Evolutionary conservation across 2,113 vertebrate genomes (phyloP), one percentile per base, ranked within the genome.

Genomic region (Corythoichthys haematopterus): DNA sequence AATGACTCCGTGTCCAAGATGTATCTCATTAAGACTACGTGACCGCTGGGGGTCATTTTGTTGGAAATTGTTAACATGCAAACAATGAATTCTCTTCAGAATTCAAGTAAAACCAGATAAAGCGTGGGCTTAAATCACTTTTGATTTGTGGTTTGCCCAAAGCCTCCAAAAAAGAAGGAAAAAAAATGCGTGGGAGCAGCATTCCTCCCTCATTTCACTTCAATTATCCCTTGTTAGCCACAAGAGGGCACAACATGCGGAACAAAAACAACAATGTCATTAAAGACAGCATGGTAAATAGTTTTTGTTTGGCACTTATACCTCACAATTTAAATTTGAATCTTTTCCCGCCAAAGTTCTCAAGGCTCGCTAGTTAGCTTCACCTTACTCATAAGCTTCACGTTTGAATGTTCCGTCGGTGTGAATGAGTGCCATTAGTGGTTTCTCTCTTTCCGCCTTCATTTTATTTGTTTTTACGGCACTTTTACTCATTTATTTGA

Each of bases 231-330:
- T 69, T 40, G 0, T 35, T 38, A 33, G 14, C 87, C 85, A 88
- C 85, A 76, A 89, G 86, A 82, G 84, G 86, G 85, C 76, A 84
- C 84, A 71, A 80, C 55, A 48, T 57, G 62, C 52, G 64, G 73
- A 80, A 74, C 43, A 11, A 36, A 11, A 56, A 65, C 50, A 11
- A 37, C 15, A n/a, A 59, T 11, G 38, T 58, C 36, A 36, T 37
- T 38, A 35, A 58, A 38, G 52, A 9, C 10, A 55, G 20, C n/a
- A 55, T 10, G 20, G 1, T 55, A 9, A 33, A 11, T 28, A 7
- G 20, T n/a, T n/a, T n/a, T n/a, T 20, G 48, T 7, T 28, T 28
- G 52, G 20, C n/a, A 53, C 7, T 2, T 3, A n/a, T 28, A n/a
- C 52, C n/a, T 55, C n/a, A 11, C 20, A 28, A 10, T 55, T 12